phyloP scores from a whole-genome alignment of 2,888 invertebrate species.

The Caenorhabditis afra region DNA sequence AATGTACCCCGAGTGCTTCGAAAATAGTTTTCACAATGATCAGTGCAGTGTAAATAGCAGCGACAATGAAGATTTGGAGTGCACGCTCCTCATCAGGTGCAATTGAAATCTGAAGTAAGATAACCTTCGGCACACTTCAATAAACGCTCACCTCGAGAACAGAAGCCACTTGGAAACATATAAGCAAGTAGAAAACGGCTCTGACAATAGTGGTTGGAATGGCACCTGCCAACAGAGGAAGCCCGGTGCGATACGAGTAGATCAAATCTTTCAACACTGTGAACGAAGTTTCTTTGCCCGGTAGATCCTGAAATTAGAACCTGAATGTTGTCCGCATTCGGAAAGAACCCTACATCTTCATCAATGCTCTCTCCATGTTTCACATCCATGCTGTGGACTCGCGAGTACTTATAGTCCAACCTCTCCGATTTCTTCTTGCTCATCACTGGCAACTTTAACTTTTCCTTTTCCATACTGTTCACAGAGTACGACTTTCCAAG shows the following conservation, averaged over 20 bases:
- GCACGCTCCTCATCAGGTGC: slow-evolving; percentile 70
- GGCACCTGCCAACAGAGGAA: slow-evolving; percentile 64
- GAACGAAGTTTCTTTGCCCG: slow-evolving; percentile 61
- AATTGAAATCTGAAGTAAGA: slow-evolving; percentile 67
- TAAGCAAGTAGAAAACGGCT: slow-evolving; percentile 76
- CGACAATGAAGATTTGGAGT: slow-evolving; percentile 73
- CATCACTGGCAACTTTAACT: slow-evolving; percentile 75
- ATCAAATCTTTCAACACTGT: slow-evolving; percentile 69
- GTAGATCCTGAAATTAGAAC: slow-evolving; percentile 52
- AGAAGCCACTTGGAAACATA: slow-evolving; percentile 79
- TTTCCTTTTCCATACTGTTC: slow-evolving; percentile 72
- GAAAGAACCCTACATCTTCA: slow-evolving; percentile 17
- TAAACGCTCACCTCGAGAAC: slow-evolving; percentile 70
- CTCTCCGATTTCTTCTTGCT: slow-evolving; percentile 75
- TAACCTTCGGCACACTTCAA: not conserved
- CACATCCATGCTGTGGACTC: slow-evolving; percentile 54
- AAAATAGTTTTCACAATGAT: slow-evolving; percentile 79
- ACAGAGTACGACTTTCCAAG: slow-evolving; percentile 79
- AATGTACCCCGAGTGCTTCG: slow-evolving; percentile 75
- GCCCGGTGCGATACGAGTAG: slow-evolving; percentile 70
- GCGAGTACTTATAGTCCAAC: slow-evolving; percentile 68
- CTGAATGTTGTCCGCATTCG: not conserved
- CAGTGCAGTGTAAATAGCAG: slow-evolving; percentile 74
- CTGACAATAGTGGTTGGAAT: slow-evolving; percentile 77
- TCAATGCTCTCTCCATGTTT: slow-evolving; percentile 53